Evolutionary conservation across 1,140 invertebrate genomes (phyloP).

Genomic region (Habropoda laboriosa): DNA sequence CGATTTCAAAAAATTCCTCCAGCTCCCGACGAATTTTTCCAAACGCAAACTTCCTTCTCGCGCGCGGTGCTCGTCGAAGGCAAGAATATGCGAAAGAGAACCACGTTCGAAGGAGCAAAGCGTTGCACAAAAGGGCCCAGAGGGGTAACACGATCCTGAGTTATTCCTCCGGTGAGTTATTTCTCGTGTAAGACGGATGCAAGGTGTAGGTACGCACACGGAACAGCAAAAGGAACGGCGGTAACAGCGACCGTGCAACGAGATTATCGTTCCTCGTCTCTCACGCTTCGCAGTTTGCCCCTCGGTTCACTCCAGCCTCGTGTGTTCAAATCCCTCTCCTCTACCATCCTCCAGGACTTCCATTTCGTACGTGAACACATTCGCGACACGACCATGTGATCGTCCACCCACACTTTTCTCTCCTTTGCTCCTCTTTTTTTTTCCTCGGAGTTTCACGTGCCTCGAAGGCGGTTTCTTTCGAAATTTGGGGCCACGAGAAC

Average conservation of each 20-base stretch:
- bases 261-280: slow-evolving; percentile 61
- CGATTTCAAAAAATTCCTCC: too few relatives aligned
- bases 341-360: background rate
- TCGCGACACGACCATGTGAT: background rate
- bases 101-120: slow-evolving; percentile 2
- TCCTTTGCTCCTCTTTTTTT: too few relatives aligned
- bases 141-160: slow-evolving; percentile 63
- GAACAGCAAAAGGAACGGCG: slow-evolving; percentile 26
- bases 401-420: background rate
- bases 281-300: slow-evolving; percentile 39
- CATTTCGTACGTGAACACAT: slow-evolving; percentile 20
- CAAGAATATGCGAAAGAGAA: background rate
- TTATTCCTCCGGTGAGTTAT: slow-evolving; percentile 60
- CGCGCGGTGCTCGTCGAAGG: background rate
- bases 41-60: background rate
- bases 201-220: slow-evolving; percentile 17
- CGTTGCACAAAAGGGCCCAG: slow-evolving; percentile 16
- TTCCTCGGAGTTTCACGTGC: background rate
- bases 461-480: background rate
- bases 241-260: slow-evolving; percentile 43
- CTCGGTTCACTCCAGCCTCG: background rate
- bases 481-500: too few relatives aligned
- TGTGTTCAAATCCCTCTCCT: background rate
- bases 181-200: slow-evolving; percentile 46
- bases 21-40: too few relatives aligned